Conservation (phyloP, 1,140 invertebrate genomes). For the Parasteatoda tepidariorum region DNA sequence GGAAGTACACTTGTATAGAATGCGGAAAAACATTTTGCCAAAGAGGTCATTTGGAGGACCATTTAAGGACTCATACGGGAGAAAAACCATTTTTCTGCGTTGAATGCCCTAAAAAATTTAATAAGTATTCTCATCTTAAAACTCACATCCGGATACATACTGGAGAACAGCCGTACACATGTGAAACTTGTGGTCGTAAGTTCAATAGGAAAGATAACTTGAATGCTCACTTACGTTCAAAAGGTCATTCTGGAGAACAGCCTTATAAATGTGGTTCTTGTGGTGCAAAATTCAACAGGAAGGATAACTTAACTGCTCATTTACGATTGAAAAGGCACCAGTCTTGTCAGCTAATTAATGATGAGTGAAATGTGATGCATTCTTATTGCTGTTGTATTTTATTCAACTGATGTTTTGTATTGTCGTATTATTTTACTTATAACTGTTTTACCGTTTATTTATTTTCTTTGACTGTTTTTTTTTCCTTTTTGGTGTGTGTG, state of each 20-base stretch:
- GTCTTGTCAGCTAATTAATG: too few relatives aligned
- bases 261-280: not conserved
- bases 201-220: constrained; percentile 39
- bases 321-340: too few relatives aligned
- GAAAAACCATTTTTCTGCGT: constrained; percentile 86
- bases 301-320: too few relatives aligned
- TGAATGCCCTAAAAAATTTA: constrained; percentile 82
- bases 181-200: constrained; percentile 76
- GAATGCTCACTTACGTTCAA: constrained; percentile 22
- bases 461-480: too few relatives aligned
- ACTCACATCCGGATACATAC: constrained; percentile 80
- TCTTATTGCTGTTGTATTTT: too few relatives aligned
- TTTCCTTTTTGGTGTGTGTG: too few relatives aligned
- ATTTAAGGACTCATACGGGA: constrained; percentile 89
- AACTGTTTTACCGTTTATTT: too few relatives aligned
- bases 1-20: constrained; percentile 82
- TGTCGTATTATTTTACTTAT: too few relatives aligned
- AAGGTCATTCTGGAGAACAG: constrained; percentile 9
- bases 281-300: not conserved
- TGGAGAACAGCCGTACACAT: constrained; percentile 89
- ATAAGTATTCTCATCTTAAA: constrained; percentile 84
- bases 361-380: too few relatives aligned
- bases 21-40: constrained; percentile 90
- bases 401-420: too few relatives aligned
- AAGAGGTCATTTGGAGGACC: constrained; percentile 87